Evolutionary conservation across 2,888 invertebrate species (phyloP).

Genomic region (Amiota minor): DNA sequence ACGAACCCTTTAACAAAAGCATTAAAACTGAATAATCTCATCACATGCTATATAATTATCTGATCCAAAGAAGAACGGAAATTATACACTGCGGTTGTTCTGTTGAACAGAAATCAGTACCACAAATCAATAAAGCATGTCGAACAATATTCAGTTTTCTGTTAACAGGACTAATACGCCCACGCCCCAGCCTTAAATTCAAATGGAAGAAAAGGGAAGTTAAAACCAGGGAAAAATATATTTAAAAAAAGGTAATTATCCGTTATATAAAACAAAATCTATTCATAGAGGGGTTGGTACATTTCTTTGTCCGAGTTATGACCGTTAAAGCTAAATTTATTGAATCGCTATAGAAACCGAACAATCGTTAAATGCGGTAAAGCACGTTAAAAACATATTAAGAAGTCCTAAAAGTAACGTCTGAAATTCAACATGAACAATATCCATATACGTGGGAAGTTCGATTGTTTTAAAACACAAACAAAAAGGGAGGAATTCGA

Average conservation of each 20-base stretch:
- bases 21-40: not conserved
- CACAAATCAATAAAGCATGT: slow-evolving; percentile 24
- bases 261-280: no score
- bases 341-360: not conserved
- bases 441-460: not conserved
- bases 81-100: not conserved
- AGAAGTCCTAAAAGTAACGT: slow-evolving; percentile 18
- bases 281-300: not conserved
- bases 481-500: no score
- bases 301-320: not conserved
- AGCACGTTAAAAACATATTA: not conserved
- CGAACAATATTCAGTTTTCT: not conserved
- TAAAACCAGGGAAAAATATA: no score
- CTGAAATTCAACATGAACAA: slow-evolving; percentile 15
- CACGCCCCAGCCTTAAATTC: no score
- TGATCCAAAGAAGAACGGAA: slow-evolving; percentile 11
- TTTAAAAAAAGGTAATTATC: no score
- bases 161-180: no score
- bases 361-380: slow-evolving; percentile 2
- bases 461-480: no score
- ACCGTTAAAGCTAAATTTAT: slow-evolving; percentile 8
- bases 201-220: no score
- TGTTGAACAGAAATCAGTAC: slow-evolving; percentile 2
- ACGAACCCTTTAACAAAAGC: slow-evolving; percentile 21
- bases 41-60: slow-evolving; percentile 13